Conservation (phyloP, 2,888 invertebrate genomes). For the Plagiodera versicolora region DNA sequence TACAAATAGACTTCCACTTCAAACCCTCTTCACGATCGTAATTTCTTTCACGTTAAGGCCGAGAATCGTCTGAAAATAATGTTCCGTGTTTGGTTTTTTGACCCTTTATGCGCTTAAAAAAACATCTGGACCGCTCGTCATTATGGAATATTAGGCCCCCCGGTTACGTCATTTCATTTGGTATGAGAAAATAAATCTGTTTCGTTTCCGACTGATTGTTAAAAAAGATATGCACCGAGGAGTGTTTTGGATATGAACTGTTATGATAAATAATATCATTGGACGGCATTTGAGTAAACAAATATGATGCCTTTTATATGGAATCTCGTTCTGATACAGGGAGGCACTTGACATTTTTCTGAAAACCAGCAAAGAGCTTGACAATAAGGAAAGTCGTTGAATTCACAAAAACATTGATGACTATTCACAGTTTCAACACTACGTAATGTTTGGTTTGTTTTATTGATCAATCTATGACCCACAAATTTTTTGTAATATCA, state of each 20-base stretch:
- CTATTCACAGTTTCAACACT: no score
- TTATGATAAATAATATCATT: not conserved
- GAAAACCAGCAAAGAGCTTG: no score
- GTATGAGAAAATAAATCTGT: slow-evolving; percentile 32
- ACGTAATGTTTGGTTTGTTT: no score
- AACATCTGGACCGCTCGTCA: slow-evolving; percentile 39
- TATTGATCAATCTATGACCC: no score
- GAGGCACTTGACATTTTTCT: no score
- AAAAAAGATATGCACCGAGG: slow-evolving; percentile 3
- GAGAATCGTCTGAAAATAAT: slow-evolving; percentile 18
- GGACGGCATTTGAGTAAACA: not conserved
- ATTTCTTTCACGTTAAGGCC: slow-evolving; percentile 14
- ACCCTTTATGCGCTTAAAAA: slow-evolving; percentile 36
- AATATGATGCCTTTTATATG: not conserved
- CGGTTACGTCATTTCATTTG: slow-evolving; percentile 26
- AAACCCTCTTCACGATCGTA: slow-evolving; percentile 11
- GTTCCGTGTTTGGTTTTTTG: slow-evolving; percentile 33
- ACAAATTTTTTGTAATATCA: no score
- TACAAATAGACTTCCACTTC: slow-evolving; percentile 30
- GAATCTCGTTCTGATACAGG: no score
- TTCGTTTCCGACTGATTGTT: slow-evolving; percentile 17
- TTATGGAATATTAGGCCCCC: slow-evolving; percentile 22
- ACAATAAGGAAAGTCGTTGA: no score
- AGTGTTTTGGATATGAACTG: not conserved
- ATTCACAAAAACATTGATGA: no score